Conservation (phyloP, 2,888 invertebrate genomes). For the Melolontha melolontha region DNA sequence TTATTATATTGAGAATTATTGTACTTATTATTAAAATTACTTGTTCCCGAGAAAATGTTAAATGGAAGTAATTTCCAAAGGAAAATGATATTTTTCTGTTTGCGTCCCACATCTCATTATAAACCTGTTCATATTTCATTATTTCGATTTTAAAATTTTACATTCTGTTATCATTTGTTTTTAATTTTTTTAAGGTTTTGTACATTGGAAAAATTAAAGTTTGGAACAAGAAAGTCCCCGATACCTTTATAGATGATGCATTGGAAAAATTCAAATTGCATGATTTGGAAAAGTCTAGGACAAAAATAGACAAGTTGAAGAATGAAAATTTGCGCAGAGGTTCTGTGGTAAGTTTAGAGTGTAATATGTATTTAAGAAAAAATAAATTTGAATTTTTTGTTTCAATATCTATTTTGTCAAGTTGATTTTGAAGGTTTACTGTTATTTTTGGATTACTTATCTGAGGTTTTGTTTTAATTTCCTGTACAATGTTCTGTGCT, state of each 20-base stretch:
- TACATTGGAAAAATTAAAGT: slow-evolving; percentile 94
- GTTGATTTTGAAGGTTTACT: no score
- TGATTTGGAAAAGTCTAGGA: slow-evolving; percentile 75
- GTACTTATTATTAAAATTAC: no score
- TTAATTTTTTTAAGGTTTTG: slow-evolving; percentile 75
- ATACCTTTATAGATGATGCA: slow-evolving; percentile 91
- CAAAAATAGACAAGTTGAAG: slow-evolving; percentile 57
- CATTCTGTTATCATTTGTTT: not conserved
- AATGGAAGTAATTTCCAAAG: no score
- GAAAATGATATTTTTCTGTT: no score
- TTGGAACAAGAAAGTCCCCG: slow-evolving; percentile 87
- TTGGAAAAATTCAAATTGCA: slow-evolving; percentile 84
- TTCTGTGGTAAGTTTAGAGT: slow-evolving; percentile 63
- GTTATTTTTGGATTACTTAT: not conserved
- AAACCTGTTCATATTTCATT: no score
- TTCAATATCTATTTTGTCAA: no score
- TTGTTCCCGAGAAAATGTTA: no score
- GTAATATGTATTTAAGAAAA: not conserved
- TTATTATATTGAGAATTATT: no score
- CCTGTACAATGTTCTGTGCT: no score
- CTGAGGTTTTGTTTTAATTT: slow-evolving; percentile 7
- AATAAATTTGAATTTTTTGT: not conserved
- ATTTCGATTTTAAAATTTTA: no score
- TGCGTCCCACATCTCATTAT: no score
- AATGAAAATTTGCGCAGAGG: slow-evolving; percentile 60